Evolutionary conservation across 2,888 invertebrate genomes (phyloP), one percentile per base, ranked within the genome.

Genomic region (Aphodius granarius): DNA sequence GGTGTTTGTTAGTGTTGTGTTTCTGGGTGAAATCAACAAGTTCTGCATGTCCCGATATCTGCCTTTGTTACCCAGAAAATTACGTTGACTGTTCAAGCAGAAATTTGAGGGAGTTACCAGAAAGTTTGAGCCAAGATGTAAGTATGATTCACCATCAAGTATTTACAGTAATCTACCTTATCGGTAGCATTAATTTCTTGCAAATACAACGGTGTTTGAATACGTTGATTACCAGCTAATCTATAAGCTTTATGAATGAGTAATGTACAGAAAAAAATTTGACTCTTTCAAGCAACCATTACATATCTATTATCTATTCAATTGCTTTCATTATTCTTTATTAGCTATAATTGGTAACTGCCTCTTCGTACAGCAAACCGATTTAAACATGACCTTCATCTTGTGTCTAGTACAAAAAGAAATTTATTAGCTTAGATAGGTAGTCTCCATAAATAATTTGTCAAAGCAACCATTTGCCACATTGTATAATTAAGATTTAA

Each of bases 111-210:
- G 86, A 88, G 9, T 78, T 90, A 20, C 89, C 89, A 5, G 83
- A 85, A 13, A 85, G 82, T 16, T 80, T 89, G 18, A 83, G 88
- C 79, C 83, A 83, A 79, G 81, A 86, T 80, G 89, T 89, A 85
- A 84, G 87, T 77, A 76, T n/a, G 68, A 68, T 6, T 68, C 68
- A 68, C 68, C 16, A 3, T 21, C n/a, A 22, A 21, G 13, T 43
- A 43, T 43, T 43, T 43, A 3, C 43, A 43, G 43, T 43, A 43
- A 23, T 43, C 43, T 43, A 43, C 43, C 43, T 43, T 43, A 43
- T 43, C 43, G 43, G 9, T 43, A 1, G 43, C 43, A 13, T 43
- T 43, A 43, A 43, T 43, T 43, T 43, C 43, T 43, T 43, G 43
- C 43, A 43, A 43, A 43, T 13, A 43, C 43, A 43, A 43, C 43